Base-by-base conservation (phyloP, 37 sponge, comb jelly and placozoan genomes). In the Ianthella basta region DNA sequence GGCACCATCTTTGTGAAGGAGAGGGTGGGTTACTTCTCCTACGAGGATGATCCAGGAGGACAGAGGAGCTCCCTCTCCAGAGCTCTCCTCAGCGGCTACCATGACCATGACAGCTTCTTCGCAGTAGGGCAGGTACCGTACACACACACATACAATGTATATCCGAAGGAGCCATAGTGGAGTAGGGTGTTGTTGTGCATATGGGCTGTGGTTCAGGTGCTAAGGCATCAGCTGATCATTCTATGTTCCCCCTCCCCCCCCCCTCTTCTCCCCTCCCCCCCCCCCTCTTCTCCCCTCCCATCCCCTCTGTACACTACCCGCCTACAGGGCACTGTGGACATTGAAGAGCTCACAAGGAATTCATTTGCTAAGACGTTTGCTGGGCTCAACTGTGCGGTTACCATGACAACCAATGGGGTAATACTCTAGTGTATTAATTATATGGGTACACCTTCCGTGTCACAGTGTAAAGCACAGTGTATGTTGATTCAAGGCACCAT, bases 1-100 rank as follows among this genome's bases (percentile, higher is more conserved):
- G 87, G 87, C 5, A 81, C 59, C 29, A 40, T 87, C 41, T 87
- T 50, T 81, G 87, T 87, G 38, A 87, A 87, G 75, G 54, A 53
- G 15, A 35, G 67, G 35, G 66, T 53, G 29, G 87, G 87, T 4
- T 81, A 70, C 44, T 56, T 44, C 53, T 68, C 59, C 20, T 87
- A 87, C 70, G 82, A 87, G 44, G 40, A 41, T 81, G 87, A 87
- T 36, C 82, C 82, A 20, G 56, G 19, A 56, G 87, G 84, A 23
- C 84, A 84, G 74, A 13, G 27, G 59, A 84, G 84, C 53, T 50
- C 70, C 15, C 50, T 84, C 35, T 72, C 84, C 15, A 24, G 24
- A 53, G 73, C 72, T 0, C 54, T 70, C 55, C 19, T 84, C 36
- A 75, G 53, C 53, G 54, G 78, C 5, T 75, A 75, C 37, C 78